Conservation (phyloP, 2,888 invertebrate species). For the Drosophila kanekoi region DNA sequence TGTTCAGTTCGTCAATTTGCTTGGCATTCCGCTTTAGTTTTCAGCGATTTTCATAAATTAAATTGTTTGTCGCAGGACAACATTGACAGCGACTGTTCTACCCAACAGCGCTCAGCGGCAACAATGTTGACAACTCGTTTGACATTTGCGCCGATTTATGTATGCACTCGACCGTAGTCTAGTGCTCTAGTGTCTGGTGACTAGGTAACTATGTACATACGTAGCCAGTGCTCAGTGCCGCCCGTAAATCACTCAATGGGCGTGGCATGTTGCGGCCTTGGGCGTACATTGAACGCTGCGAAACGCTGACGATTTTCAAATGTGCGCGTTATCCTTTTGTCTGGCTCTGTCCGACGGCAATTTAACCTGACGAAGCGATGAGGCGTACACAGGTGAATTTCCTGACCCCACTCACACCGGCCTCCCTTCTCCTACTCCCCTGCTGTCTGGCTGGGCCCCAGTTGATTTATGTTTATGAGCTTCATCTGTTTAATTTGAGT, state of each 20-base stretch:
- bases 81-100: constrained; percentile 38
- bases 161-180: constrained; percentile 28
- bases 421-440: not conserved
- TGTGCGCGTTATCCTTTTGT: constrained; percentile 39
- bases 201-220: constrained; percentile 27
- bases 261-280: constrained; percentile 47
- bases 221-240: constrained; percentile 22
- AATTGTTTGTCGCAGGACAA: constrained; percentile 77
- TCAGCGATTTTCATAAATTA: constrained; percentile 78
- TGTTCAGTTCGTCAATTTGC: constrained; percentile 67
- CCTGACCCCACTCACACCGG: not conserved
- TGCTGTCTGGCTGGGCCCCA: constrained; percentile 5
- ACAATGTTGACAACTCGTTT: constrained; percentile 54
- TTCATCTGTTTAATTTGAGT: constrained; percentile 52
- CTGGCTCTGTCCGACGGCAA: constrained; percentile 15
- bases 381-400: constrained; percentile 38
- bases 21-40: constrained; percentile 75
- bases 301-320: constrained; percentile 24
- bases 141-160: constrained; percentile 65
- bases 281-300: constrained; percentile 31
- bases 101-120: constrained; percentile 35
- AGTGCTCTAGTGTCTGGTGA: constrained; percentile 13
- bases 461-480: constrained; percentile 51
- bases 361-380: constrained; percentile 29
- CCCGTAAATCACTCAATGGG: constrained; percentile 61